Conservation (phyloP, 1,140 invertebrate species). For the Trichonephila clavipes region DNA sequence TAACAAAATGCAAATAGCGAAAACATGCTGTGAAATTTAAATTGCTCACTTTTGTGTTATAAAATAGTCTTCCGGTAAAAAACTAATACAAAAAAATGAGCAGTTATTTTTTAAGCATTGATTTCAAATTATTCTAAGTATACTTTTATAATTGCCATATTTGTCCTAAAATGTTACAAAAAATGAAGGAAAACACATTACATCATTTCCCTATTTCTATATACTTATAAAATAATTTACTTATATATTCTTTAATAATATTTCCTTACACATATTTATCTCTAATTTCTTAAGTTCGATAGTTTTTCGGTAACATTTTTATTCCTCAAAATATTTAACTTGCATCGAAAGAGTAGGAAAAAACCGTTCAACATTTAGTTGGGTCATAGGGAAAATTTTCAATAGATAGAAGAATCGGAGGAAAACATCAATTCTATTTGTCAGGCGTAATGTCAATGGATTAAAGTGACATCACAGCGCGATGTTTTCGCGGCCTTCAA, state of each 20-base stretch:
- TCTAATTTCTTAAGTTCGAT: background rate
- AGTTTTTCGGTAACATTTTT: background rate
- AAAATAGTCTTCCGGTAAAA: no score
- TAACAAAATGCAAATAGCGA: no score
- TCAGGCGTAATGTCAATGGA: background rate
- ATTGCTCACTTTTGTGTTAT: no score
- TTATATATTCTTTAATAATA: no score
- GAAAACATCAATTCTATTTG: background rate
- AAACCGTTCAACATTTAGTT: background rate
- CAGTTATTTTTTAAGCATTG: background rate
- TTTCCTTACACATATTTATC: no score
- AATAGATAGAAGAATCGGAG: background rate
- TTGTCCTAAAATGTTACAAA: background rate
- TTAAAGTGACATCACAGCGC: background rate
- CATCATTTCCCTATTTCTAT: no score
- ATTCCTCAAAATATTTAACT: background rate
- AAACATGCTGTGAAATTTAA: no score
- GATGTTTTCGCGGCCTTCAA: constrained; percentile 45
- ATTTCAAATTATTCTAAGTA: background rate
- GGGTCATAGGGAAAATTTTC: background rate
- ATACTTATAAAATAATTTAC: no score
- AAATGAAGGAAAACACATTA: no score
- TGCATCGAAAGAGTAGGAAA: background rate
- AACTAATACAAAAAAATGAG: no score
- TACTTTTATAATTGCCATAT: background rate